phyloP scores from a whole-genome alignment of 2,888 invertebrate species.

The Hecatera dysodea region DNA sequence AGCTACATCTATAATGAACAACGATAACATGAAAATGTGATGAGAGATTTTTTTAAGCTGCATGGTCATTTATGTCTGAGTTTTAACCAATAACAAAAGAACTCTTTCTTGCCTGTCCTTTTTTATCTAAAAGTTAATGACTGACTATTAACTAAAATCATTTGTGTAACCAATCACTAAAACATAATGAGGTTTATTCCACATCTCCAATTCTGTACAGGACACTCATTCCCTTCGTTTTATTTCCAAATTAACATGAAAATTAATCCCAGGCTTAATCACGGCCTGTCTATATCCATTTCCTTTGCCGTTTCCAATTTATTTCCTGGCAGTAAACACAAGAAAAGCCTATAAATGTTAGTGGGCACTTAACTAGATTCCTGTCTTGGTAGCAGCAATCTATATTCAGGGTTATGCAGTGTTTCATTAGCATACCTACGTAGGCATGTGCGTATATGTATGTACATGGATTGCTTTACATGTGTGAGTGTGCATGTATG shows the following conservation, averaged over 20 bases:
- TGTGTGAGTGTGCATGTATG: neutral
- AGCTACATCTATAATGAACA: too few species aligned
- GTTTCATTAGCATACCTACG: constrained; percentile 68
- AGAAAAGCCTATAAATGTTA: constrained; percentile 66
- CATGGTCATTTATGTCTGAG: too few species aligned
- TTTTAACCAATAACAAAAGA: too few species aligned
- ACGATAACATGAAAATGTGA: too few species aligned
- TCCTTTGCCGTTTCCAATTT: constrained; percentile 45
- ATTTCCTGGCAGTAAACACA: constrained; percentile 53
- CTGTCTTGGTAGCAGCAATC: constrained; percentile 65
- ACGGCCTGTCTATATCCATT: constrained; percentile 41
- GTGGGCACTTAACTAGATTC: constrained; percentile 63
- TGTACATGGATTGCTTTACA: neutral
- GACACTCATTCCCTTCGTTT: constrained; percentile 10
- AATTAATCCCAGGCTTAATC: constrained; percentile 48
- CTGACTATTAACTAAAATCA: neutral
- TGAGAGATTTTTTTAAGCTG: too few species aligned
- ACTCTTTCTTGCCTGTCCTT: too few species aligned
- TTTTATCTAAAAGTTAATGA: neutral
- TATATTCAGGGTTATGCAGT: constrained; percentile 67
- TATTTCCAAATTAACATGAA: constrained; percentile 50
- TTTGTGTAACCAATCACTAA: neutral
- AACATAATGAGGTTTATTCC: constrained; percentile 13
- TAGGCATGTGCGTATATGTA: constrained; percentile 43
- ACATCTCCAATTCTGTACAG: constrained; percentile 1